Conservation (phyloP, 1,140 invertebrate genomes). For the Psilanteris sp. region DNA sequence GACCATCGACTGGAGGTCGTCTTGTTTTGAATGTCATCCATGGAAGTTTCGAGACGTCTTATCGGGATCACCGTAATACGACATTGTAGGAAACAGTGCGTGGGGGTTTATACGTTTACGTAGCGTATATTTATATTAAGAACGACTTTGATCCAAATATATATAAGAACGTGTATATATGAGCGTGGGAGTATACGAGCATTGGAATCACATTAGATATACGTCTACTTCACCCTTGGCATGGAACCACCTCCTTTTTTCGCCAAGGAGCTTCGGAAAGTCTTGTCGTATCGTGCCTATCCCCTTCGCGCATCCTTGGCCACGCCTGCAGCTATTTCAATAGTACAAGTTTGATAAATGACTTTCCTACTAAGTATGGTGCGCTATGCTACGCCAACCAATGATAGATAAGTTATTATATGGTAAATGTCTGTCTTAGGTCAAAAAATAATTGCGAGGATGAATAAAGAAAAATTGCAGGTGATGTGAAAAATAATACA, state of each 20-base stretch:
- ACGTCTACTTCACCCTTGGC: slow-evolving; percentile 30
- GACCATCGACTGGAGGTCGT: slow-evolving; percentile 8
- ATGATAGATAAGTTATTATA: slow-evolving; percentile 53
- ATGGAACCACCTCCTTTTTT: slow-evolving; percentile 62
- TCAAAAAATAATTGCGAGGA: too few relatives aligned
- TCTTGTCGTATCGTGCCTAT: slow-evolving; percentile 54
- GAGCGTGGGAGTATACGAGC: slow-evolving; percentile 10
- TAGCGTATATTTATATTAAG: too few relatives aligned
- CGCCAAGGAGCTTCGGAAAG: slow-evolving; percentile 61
- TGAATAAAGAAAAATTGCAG: slow-evolving; percentile 36
- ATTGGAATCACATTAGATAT: slow-evolving; percentile 61
- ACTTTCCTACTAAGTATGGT: slow-evolving; percentile 40
- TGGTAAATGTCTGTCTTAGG: slow-evolving; percentile 38
- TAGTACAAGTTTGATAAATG: slow-evolving; percentile 62
- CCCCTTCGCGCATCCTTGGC: slow-evolving; percentile 62
- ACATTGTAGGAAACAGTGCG: slow-evolving; percentile 12
- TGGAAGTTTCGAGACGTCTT: slow-evolving; percentile 49
- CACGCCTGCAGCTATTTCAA: slow-evolving; percentile 64
- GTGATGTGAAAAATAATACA: slow-evolving; percentile 3
- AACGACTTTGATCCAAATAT: too few relatives aligned
- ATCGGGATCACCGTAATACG: slow-evolving; percentile 26
- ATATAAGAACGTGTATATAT: not conserved
- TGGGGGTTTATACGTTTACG: not conserved
- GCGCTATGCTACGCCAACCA: slow-evolving; percentile 26
- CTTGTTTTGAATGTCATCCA: slow-evolving; percentile 42